Evolutionary conservation across 2,797 vertebrate species (phyloP).

Genomic region (Chelidonichthys spinosus): DNA sequence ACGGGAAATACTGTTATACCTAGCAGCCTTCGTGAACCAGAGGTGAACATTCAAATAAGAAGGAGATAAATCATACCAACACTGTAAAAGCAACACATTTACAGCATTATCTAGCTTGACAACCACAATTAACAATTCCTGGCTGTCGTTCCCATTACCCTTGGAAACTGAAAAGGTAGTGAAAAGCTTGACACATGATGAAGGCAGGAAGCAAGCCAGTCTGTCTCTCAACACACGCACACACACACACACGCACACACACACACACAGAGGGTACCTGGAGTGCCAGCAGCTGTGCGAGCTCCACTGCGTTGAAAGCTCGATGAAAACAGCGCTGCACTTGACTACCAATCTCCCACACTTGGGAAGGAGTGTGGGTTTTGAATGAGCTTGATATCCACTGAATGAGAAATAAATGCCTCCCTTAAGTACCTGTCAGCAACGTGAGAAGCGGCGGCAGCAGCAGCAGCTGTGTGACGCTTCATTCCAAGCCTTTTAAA

Average conservation of each 20-base stretch:
- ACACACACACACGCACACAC: background rate
- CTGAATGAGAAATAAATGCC: slow-evolving; percentile 77
- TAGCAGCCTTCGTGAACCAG: background rate
- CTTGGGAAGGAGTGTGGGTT: slow-evolving; percentile 49
- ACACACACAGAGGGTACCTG: slow-evolving; percentile 30
- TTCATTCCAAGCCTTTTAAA: slow-evolving; percentile 58
- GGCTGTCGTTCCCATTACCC: slow-evolving; percentile 46
- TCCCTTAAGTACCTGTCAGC: slow-evolving; percentile 73
- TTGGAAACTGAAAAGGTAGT: slow-evolving; percentile 14
- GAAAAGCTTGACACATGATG: slow-evolving; percentile 16
- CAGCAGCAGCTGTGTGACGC: slow-evolving; percentile 64
- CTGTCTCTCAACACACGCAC: background rate
- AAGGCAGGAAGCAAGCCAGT: slow-evolving; percentile 15
- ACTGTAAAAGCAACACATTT: slow-evolving; percentile 13
- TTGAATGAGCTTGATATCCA: slow-evolving; percentile 76
- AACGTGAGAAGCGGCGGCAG: slow-evolving; percentile 16
- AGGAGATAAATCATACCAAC: too few relatives aligned
- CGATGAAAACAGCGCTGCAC: slow-evolving; percentile 60
- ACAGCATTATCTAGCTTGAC: slow-evolving; percentile 17
- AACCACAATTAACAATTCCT: slow-evolving; percentile 17
- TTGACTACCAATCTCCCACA: slow-evolving; percentile 61
- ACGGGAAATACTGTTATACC: background rate
- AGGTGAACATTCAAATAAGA: slow-evolving; percentile 7
- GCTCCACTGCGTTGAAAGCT: slow-evolving; percentile 42
- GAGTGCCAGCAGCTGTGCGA: slow-evolving; percentile 66